Evolutionary conservation across 2,113 vertebrate genomes (phyloP).

Genomic region (Pseudonaja textilis): DNA sequence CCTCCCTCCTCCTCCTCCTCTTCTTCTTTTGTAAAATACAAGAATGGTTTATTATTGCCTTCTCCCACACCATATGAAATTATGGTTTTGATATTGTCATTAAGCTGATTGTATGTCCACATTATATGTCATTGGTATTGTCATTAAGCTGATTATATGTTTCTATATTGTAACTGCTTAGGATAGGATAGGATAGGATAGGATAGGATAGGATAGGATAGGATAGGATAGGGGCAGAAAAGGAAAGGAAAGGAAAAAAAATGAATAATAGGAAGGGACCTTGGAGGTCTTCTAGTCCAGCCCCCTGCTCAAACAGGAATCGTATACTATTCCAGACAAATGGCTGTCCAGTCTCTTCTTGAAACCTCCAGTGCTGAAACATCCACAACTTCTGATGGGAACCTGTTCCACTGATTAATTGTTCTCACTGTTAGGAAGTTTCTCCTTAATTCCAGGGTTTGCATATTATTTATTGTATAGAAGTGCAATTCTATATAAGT

Average conservation of each 20-base stretch:
- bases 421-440: not conserved
- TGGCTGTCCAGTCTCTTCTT: not conserved
- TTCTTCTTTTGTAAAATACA: not conserved
- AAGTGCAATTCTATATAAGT: not conserved
- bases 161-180: not conserved
- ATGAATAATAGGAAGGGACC: no score
- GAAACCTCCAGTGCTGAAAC: no score
- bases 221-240: not conserved
- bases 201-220: no score
- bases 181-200: no score
- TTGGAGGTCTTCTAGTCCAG: not conserved
- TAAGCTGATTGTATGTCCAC: not conserved
- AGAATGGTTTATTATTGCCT: not conserved
- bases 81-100: not conserved
- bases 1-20: no score
- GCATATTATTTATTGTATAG: not conserved
- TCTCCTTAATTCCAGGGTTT: not conserved
- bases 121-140: not conserved
- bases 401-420: not conserved
- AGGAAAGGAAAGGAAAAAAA: not conserved
- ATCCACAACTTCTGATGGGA: not conserved
- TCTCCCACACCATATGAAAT: not conserved
- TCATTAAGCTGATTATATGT: not conserved
- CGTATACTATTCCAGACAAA: not conserved
- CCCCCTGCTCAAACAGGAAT: not conserved